Evolutionary conservation across 1,140 invertebrate genomes (phyloP).

Genomic region (Microplitis demolitor): DNA sequence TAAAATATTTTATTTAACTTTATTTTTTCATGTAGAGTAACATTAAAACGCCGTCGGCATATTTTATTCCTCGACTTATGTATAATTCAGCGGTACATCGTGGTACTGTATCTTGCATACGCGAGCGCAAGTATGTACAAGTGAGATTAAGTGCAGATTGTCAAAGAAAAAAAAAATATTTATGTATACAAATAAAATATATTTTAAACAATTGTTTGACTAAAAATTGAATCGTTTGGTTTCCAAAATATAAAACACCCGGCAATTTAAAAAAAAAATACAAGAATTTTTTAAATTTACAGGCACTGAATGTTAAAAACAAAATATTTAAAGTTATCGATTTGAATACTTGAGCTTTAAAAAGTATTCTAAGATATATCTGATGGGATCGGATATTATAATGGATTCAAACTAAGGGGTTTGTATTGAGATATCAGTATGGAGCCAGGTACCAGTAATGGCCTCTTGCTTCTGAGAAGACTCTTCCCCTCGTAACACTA

Average conservation of each 20-base stretch:
- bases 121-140: slow-evolving; percentile 19
- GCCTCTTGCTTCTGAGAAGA: slow-evolving; percentile 57
- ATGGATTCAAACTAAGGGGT: slow-evolving; percentile 60
- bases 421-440: slow-evolving; percentile 62
- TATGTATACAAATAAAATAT: not conserved
- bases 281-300: no score
- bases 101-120: slow-evolving; percentile 21
- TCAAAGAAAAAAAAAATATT: not conserved
- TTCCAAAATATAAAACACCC: no score
- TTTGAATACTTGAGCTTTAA: not conserved
- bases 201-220: not conserved
- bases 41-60: slow-evolving; percentile 41
- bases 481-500: slow-evolving; percentile 27
- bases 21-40: slow-evolving; percentile 20
- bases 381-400: slow-evolving; percentile 50
- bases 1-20: not conserved
- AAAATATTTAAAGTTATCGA: not conserved
- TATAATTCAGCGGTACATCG: slow-evolving; percentile 46
- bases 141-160: slow-evolving; percentile 42
- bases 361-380: slow-evolving; percentile 3
- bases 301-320: not conserved
- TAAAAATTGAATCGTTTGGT: no score
- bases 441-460: slow-evolving; percentile 54
- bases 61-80: slow-evolving; percentile 49
- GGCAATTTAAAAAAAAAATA: no score